A percentile compares a stretch with the other conserved stretches of the same genome.
Conservation (phyloP, 2,888 invertebrate species). For the Escarpia spicata region DNA sequence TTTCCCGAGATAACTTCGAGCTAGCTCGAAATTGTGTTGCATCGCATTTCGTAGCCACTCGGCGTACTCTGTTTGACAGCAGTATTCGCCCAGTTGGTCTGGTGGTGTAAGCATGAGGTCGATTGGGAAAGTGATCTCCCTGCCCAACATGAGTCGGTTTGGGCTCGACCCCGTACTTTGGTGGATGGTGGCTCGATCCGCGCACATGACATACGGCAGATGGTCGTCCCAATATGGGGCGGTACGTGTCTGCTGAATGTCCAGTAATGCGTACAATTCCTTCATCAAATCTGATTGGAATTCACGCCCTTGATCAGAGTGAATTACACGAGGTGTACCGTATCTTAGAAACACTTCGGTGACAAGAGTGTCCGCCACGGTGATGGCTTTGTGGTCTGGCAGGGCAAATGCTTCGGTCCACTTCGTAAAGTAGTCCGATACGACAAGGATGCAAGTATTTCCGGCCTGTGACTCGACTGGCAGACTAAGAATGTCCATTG, state of each 20-base stretch:
- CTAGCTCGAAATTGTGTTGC: too few relatives aligned
- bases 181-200: slow-evolving; percentile 37
- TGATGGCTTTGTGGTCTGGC: slow-evolving; percentile 33
- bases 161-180: slow-evolving; percentile 40
- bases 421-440: slow-evolving; percentile 38
- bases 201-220: slow-evolving; percentile 38
- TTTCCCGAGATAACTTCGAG: background rate
- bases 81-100: background rate
- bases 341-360: slow-evolving; percentile 25
- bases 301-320: slow-evolving; percentile 28
- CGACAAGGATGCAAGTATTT: slow-evolving; percentile 34
- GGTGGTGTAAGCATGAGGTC: slow-evolving; percentile 35
- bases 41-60: slow-evolving; percentile 22
- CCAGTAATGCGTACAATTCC: background rate
- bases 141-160: slow-evolving; percentile 38
- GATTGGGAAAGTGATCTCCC: slow-evolving; percentile 39
- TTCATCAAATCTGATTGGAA: slow-evolving; percentile 42
- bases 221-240: slow-evolving; percentile 44
- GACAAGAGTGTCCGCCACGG: slow-evolving; percentile 39
- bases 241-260: slow-evolving; percentile 42
- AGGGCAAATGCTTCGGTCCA: slow-evolving; percentile 37
- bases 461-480: background rate
- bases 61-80: background rate
- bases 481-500: slow-evolving; percentile 27
- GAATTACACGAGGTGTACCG: background rate